These are phyloP conservation scores for Xiphophorus hellerii DNA, from an alignment of 2,113 vertebrate genomes.

Conservation along the genomic window DNA sequence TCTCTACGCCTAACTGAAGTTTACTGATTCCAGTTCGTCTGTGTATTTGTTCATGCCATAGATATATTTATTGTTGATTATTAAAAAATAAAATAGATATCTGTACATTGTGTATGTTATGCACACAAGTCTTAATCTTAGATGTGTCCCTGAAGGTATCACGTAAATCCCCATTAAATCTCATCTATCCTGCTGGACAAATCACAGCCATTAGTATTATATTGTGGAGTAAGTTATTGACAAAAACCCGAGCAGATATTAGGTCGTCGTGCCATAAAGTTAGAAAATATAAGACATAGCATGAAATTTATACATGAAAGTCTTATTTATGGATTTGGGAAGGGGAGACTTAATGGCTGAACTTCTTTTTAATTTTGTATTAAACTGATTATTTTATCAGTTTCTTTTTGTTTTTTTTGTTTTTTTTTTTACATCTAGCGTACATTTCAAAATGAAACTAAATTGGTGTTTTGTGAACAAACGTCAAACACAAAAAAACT, in stretches of 20 bases:
- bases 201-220: slow-evolving; percentile 36
- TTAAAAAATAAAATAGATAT: slow-evolving; percentile 11
- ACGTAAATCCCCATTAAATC: neutral
- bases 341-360: slow-evolving; percentile 7
- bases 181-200: slow-evolving; percentile 42
- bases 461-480: slow-evolving; percentile 3
- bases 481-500: neutral
- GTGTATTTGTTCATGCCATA: slow-evolving; percentile 40
- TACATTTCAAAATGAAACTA: slow-evolving; percentile 9
- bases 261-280: slow-evolving; percentile 25
- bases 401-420: neutral
- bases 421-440: neutral
- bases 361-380: slow-evolving; percentile 6
- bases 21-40: slow-evolving; percentile 3
- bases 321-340: slow-evolving; percentile 45
- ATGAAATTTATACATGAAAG: slow-evolving; percentile 53
- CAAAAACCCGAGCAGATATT: slow-evolving; percentile 18
- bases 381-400: slow-evolving; percentile 28
- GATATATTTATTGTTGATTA: slow-evolving; percentile 58
- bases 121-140: slow-evolving; percentile 34
- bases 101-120: slow-evolving; percentile 54
- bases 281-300: slow-evolving; percentile 56
- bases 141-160: slow-evolving; percentile 18
- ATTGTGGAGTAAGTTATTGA: slow-evolving; percentile 15
- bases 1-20: neutral